phyloP scores from a whole-genome alignment of 2,797 vertebrate species.

The Enteromius anoplus region DNA sequence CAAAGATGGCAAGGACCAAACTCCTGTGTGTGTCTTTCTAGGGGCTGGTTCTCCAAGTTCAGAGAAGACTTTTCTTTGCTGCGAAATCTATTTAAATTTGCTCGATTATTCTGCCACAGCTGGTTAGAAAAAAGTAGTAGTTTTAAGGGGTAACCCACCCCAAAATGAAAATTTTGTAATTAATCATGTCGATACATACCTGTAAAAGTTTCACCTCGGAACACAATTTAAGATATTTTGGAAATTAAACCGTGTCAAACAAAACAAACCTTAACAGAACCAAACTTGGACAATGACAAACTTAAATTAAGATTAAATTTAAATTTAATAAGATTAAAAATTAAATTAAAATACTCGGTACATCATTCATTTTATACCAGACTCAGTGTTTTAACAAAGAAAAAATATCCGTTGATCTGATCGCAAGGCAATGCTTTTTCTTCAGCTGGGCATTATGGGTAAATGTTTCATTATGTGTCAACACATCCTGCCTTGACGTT shows the following conservation, averaged over 20 bases:
- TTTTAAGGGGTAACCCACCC: background rate
- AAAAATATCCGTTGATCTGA: background rate
- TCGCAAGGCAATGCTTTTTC: background rate
- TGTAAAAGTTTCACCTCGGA: too few relatives aligned
- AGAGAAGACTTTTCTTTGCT: background rate
- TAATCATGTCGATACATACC: too few relatives aligned
- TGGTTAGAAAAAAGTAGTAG: background rate
- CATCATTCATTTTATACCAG: background rate
- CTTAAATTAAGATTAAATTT: background rate
- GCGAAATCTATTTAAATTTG: background rate
- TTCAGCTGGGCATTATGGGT: constrained; percentile 20
- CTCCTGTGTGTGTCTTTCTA: background rate
- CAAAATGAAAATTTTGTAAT: too few relatives aligned
- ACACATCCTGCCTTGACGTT: constrained; percentile 45
- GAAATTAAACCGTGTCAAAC: background rate
- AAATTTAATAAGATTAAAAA: too few relatives aligned
- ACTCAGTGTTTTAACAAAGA: background rate
- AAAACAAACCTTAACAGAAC: background rate
- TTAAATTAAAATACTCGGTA: background rate
- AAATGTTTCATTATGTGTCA: constrained; percentile 46
- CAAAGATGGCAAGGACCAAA: background rate
- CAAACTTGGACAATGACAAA: background rate
- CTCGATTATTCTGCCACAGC: background rate
- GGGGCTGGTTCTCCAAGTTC: background rate
- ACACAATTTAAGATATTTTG: too few relatives aligned